phyloP scores from a whole-genome alignment of 92 coral and sea anemone species.

The Palythoa grandis region DNA sequence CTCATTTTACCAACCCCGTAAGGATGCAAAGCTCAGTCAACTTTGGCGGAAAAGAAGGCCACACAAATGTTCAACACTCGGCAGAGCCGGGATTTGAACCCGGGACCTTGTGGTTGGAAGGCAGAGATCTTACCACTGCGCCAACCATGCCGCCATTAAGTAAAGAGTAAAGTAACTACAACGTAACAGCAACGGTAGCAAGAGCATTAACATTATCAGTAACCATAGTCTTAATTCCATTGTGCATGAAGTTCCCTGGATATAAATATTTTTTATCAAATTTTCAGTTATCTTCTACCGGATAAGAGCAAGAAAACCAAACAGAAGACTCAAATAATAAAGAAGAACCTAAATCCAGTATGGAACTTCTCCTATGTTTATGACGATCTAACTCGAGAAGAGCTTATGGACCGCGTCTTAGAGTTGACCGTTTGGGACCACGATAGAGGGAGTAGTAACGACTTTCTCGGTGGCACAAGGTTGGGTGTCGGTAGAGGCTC shows the following conservation, averaged over 20 bases:
- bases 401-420: slow-evolving; percentile 91
- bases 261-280: neutral
- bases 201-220: too few species aligned
- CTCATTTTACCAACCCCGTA: too few species aligned
- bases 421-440: slow-evolving; percentile 99
- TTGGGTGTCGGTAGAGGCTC: slow-evolving; percentile 84
- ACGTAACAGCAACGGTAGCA: too few species aligned
- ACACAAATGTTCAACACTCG: too few species aligned
- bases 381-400: slow-evolving; percentile 78
- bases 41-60: too few species aligned
- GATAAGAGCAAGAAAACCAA: slow-evolving; percentile 96
- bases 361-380: slow-evolving; percentile 87
- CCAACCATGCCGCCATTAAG: too few species aligned
- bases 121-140: too few species aligned
- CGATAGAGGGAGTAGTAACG: slow-evolving; percentile 96
- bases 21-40: too few species aligned
- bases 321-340: slow-evolving; percentile 84
- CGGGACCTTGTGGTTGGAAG: too few species aligned
- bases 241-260: neutral
- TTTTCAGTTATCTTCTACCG: slow-evolving; percentile 88
- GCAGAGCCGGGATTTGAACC: too few species aligned
- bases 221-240: too few species aligned
- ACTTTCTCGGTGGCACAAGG: slow-evolving; percentile 95
- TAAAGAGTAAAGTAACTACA: too few species aligned
- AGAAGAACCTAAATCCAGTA: slow-evolving; percentile 87